These are phyloP conservation scores for Zaprionus africanus DNA, from an alignment of 1,140 invertebrate genomes.

Conservation along the genomic window DNA sequence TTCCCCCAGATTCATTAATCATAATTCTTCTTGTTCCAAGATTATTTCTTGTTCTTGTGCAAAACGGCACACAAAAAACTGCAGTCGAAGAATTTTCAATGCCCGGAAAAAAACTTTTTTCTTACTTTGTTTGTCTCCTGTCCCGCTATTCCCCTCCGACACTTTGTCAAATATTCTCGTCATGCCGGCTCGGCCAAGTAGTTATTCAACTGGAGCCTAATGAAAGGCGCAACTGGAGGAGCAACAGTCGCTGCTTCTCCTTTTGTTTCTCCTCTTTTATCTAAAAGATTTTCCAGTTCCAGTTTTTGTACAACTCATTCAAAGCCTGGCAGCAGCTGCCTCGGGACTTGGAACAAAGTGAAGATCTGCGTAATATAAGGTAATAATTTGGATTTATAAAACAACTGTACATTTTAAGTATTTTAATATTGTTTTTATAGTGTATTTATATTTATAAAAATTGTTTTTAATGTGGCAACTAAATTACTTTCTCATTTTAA, in stretches of 20 bases:
- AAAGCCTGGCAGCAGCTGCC: slow-evolving; percentile 11
- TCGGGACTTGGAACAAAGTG: background rate
- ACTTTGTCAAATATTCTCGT: slow-evolving; percentile 61
- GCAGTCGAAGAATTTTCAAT: slow-evolving; percentile 69
- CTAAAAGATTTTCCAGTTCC: background rate
- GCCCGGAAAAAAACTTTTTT: slow-evolving; percentile 36
- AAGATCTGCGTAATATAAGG: background rate
- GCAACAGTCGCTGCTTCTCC: slow-evolving; percentile 21
- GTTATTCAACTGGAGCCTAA: slow-evolving; percentile 56
- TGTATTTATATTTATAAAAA: too few relatives aligned
- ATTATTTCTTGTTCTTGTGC: slow-evolving; percentile 58
- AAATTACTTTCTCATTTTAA: too few relatives aligned
- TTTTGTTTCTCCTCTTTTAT: slow-evolving; percentile 6
- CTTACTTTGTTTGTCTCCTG: background rate
- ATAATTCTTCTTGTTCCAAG: slow-evolving; percentile 60
- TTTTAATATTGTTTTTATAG: background rate
- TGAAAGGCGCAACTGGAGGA: slow-evolving; percentile 37
- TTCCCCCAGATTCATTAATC: slow-evolving; percentile 66
- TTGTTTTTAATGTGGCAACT: too few relatives aligned
- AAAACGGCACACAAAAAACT: slow-evolving; percentile 45
- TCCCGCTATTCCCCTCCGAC: slow-evolving; percentile 10
- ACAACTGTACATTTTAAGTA: background rate
- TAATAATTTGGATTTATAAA: background rate
- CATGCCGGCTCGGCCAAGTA: slow-evolving; percentile 54
- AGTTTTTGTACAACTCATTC: slow-evolving; percentile 31